Conservation (phyloP, 2,888 invertebrate species). For the Apantesis nais region DNA sequence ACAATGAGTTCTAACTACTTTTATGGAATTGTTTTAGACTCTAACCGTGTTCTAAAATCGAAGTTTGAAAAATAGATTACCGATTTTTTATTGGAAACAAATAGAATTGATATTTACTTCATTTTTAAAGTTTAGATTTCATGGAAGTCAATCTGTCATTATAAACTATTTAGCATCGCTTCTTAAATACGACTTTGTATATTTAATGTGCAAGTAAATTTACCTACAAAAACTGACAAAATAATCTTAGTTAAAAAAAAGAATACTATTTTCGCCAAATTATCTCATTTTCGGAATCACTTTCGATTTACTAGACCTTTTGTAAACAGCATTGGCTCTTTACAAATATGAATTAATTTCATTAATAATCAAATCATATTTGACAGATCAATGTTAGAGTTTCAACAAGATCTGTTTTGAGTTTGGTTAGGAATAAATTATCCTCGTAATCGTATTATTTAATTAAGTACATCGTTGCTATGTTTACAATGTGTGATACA, state of each 20-base stretch:
- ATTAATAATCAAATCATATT: neutral
- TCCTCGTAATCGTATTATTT: neutral
- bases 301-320: too few species aligned
- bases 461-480: neutral
- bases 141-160: too few species aligned
- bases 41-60: conserved; percentile 56
- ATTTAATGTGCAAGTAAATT: too few species aligned
- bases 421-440: neutral
- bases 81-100: conserved; percentile 12
- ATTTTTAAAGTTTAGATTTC: neutral
- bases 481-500: neutral
- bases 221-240: too few species aligned
- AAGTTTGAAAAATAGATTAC: conserved; percentile 27
- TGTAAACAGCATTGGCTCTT: too few species aligned
- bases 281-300: too few species aligned
- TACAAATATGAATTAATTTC: too few species aligned
- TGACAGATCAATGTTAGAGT: neutral
- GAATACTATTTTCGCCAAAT: too few species aligned
- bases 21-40: conserved; percentile 68
- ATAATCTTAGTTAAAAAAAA: too few species aligned
- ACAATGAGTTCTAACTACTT: conserved; percentile 73
- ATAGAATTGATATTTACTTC: conserved; percentile 3
- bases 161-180: too few species aligned
- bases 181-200: too few species aligned
- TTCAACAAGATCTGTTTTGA: neutral